Base-by-base conservation (phyloP, 2,113 vertebrate species). In the Athene cunicularia region DNA sequence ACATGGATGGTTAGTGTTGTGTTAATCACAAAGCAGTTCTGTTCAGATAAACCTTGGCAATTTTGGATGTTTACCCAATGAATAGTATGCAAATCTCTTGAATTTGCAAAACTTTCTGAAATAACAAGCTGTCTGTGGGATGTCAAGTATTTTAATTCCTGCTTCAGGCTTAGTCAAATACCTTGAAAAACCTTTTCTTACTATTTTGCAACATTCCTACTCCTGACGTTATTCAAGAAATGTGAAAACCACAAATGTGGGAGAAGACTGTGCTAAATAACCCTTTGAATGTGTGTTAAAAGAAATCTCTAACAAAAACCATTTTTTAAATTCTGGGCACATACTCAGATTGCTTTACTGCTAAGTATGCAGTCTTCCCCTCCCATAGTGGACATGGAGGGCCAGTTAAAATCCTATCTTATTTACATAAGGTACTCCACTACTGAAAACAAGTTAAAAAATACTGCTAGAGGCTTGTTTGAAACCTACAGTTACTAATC, bases 351-450 rank as follows among this genome's bases (percentile, higher is more conserved):
- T 63, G 37, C 11, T 89, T 91, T 86, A 60, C 52, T 68, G 52
- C 20, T 39, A 81, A 58, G 39, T 23, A 17, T 35, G 41, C 10
- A 11, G 17, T 43, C 88, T 96, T 7, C 2, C 19, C 6, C 8
- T 84, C 28, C 17, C 12, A 35, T 43, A 59, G n/a, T 0, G 0
- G 60, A 55, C 20, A 37, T 6, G 6, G 15, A 71, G 18, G 0
- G 0, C 12, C 23, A 17, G 6, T 79, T 85, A 50, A 92, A 92
- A 90, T 66, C 20, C 2, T 22, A 9, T 50, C 15, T 86, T 8
- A 13, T 74, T 88, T 77, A 62, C 85, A 68, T 72, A 89, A 6
- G 0, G 14, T 68, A 49, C 2, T 88, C 3, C 4, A 14, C 26
- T 68, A 55, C 12, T 4, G 14, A 80, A 94, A 90, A 86, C 0